These are phyloP conservation scores for Sylvia borin DNA, from an alignment of 2,797 vertebrate genomes.

Conservation along the genomic window DNA sequence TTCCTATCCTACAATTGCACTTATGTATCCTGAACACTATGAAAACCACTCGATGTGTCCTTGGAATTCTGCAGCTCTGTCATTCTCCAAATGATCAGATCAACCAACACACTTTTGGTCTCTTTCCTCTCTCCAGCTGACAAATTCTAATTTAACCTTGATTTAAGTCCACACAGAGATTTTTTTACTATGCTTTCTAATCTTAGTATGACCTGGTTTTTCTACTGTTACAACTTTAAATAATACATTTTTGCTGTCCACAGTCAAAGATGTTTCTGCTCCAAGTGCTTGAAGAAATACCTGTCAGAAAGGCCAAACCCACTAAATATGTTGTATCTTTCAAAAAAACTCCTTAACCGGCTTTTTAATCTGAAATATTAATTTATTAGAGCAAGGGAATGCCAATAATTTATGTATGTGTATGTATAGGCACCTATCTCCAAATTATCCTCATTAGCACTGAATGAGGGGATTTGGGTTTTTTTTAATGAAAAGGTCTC, in stretches of 20 bases:
- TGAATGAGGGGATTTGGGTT: background rate
- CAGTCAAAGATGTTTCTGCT: conserved; percentile 31
- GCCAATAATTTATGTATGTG: background rate
- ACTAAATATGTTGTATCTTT: conserved; percentile 9
- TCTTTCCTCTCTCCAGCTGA: background rate
- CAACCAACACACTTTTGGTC: background rate
- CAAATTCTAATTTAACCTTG: background rate
- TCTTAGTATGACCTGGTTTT: background rate
- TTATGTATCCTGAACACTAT: background rate
- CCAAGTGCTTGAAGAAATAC: conserved; percentile 41
- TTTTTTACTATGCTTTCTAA: background rate
- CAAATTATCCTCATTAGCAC: background rate
- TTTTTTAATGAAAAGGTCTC: background rate
- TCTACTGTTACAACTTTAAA: background rate
- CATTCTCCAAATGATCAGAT: background rate
- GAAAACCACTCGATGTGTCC: background rate
- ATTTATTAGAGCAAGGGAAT: background rate
- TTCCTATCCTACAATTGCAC: background rate
- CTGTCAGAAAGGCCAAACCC: conserved; percentile 13
- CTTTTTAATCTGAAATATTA: background rate
- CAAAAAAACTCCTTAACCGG: background rate
- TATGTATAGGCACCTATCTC: background rate
- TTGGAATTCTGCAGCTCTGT: background rate
- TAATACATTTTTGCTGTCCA: background rate
- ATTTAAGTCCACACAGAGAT: background rate